Evolutionary conservation across 2,113 vertebrate species (phyloP), one percentile per base, ranked within the genome.

Genomic region (Cepphus grylle): DNA sequence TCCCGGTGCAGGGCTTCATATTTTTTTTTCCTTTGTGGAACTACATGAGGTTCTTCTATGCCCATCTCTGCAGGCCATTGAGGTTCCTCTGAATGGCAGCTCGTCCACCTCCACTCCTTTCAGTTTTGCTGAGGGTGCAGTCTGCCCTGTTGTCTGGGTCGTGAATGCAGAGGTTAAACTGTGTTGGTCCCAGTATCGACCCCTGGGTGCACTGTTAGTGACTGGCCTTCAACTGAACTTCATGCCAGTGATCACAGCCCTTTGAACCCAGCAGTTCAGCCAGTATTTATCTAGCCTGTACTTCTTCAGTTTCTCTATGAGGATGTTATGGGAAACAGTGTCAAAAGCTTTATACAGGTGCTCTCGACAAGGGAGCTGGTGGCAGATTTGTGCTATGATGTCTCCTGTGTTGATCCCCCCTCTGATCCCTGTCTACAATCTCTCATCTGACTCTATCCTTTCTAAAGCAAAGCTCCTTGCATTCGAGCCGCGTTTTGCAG

Each of bases 171-270:
- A 59, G 30, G 5, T 67, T 84, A 45, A 59, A 30, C 40, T 34
- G 16, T 55, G 13, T 29, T 45, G 25, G 29, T 43, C 50, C 16
- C 15, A 11, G 5, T 45, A 61, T 55, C 0, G 1, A 74, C 9
- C 45, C 42, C 29, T 85, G 50, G 66, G 34, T 36, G 15, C 16
- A 12, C 66, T 71, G 1, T 63, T 76, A 38, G 7, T 52, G 32
- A 50, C 36, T 53, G 38, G 27, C 49, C 79, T 70, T 91, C 84
- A 62, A 3, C 61, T 66, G 71, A 53, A 36, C 8, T 11, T 78
- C 0, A 2, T 50, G n/a, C 17, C 17, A 19, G 52, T 52, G 52
- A 52, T 81, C 36, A 40, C 42, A 84, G 29, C 10, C 32, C 43
- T 90, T 83, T 81, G 36, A 81, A 77, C 53, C 27, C n/a, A 56